phyloP scores from a whole-genome alignment of 2,113 vertebrate genomes.

The Zosterops borbonicus region DNA sequence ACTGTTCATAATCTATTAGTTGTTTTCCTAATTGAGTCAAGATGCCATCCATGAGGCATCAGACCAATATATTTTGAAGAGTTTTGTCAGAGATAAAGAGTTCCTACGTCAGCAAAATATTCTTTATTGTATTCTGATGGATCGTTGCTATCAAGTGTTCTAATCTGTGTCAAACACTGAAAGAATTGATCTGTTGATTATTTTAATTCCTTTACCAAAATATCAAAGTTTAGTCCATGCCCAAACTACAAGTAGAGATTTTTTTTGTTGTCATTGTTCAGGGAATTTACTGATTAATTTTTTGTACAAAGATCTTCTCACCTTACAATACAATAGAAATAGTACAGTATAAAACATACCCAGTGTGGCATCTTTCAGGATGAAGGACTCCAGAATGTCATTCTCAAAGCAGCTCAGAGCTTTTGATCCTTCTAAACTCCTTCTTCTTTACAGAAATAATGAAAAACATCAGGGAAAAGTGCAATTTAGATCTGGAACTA shows the following conservation, averaged over 20 bases:
- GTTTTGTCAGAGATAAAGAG: not conserved
- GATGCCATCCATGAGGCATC: not conserved
- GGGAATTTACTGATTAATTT: not conserved
- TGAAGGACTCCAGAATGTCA: constrained; percentile 21
- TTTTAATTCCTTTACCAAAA: not conserved
- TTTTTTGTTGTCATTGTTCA: not conserved
- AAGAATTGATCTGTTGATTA: not conserved
- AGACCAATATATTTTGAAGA: not conserved
- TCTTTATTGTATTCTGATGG: not conserved
- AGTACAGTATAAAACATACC: not conserved
- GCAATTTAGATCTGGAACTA: not conserved
- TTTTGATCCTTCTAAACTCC: constrained; percentile 32
- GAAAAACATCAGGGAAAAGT: constrained; percentile 14
- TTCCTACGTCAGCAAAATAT: not conserved
- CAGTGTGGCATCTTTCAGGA: not conserved
- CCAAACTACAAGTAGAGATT: not conserved
- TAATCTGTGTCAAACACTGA: not conserved
- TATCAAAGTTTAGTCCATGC: not conserved
- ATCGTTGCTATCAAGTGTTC: not conserved
- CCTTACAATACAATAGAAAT: not conserved
- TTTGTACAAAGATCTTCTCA: not conserved
- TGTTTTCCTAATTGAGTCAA: not conserved
- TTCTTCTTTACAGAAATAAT: constrained; percentile 18
- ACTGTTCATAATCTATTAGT: not conserved
- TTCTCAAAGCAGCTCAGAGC: not conserved